These are phyloP conservation scores for Unio pictorum DNA, from an alignment of 2,888 invertebrate genomes.

Conservation along the genomic window DNA sequence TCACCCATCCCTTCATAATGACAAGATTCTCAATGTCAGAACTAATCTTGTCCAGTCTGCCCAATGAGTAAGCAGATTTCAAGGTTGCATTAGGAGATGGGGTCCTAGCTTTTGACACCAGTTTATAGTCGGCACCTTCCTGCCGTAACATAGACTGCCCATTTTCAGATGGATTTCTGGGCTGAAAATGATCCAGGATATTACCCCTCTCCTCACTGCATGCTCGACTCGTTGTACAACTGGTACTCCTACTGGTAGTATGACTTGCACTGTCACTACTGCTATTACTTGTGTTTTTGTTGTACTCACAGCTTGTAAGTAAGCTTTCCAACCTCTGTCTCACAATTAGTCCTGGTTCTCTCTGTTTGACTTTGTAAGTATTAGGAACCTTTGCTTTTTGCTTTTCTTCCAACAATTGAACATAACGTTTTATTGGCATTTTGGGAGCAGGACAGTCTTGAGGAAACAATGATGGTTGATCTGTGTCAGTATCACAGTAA, in stretches of 20 bases:
- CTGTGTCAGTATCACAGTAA: constrained; percentile 78
- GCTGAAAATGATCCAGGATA: neutral
- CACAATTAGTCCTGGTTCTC: constrained; percentile 57
- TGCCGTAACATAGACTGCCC: neutral
- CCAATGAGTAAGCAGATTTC: constrained; percentile 42
- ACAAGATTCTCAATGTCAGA: constrained; percentile 53
- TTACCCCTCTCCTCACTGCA: constrained; percentile 44
- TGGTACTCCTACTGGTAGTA: constrained; percentile 35
- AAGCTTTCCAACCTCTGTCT: constrained; percentile 58
- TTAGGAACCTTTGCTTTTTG: constrained; percentile 31
- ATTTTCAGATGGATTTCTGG: neutral
- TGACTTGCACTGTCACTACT: constrained; percentile 33
- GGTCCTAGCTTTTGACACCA: constrained; percentile 13
- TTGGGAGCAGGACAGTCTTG: constrained; percentile 18
- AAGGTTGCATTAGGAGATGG: constrained; percentile 18
- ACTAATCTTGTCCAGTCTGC: constrained; percentile 48
- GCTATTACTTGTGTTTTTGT: constrained; percentile 20
- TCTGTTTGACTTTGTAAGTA: constrained; percentile 41
- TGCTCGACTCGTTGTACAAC: constrained; percentile 36
- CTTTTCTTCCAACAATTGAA: constrained; percentile 57
- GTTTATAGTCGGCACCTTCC: neutral
- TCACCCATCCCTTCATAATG: constrained; percentile 64
- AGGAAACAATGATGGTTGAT: constrained; percentile 17
- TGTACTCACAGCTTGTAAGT: constrained; percentile 32
- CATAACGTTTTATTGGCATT: constrained; percentile 55